A percentile compares a stretch with the other conserved stretches of the same genome.
phyloP scores from a whole-genome alignment of 2,797 vertebrate species.

The Varecia variegata region DNA sequence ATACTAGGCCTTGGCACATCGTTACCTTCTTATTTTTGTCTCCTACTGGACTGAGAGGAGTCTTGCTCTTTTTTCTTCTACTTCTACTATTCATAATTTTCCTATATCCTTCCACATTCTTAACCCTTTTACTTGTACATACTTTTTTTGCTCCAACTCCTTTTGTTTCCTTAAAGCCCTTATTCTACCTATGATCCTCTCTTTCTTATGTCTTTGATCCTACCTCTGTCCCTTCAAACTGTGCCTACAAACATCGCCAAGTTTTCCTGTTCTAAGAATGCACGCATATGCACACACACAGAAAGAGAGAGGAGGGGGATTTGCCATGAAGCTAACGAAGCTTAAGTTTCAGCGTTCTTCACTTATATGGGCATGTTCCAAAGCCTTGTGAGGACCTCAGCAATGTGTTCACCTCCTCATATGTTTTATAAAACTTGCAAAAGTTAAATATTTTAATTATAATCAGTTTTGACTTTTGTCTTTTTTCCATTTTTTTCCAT shows the following conservation, averaged over 20 bases:
- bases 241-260: neutral
- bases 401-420: neutral
- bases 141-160: neutral
- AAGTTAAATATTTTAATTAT: neutral
- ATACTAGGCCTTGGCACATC: neutral
- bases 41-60: neutral
- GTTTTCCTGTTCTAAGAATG: neutral
- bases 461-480: neutral
- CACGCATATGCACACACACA: neutral
- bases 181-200: neutral
- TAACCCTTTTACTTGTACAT: neutral
- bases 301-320: neutral
- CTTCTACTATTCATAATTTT: neutral
- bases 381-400: neutral
- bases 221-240: neutral
- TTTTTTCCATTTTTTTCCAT: neutral
- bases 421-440: neutral
- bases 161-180: neutral
- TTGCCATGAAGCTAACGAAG: neutral
- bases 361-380: neutral
- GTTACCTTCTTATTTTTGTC: neutral
- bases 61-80: neutral
- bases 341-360: neutral
- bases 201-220: neutral
- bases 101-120: neutral